Evolutionary conservation across 1,140 invertebrate species (phyloP).

Genomic region (Aricia agestis): DNA sequence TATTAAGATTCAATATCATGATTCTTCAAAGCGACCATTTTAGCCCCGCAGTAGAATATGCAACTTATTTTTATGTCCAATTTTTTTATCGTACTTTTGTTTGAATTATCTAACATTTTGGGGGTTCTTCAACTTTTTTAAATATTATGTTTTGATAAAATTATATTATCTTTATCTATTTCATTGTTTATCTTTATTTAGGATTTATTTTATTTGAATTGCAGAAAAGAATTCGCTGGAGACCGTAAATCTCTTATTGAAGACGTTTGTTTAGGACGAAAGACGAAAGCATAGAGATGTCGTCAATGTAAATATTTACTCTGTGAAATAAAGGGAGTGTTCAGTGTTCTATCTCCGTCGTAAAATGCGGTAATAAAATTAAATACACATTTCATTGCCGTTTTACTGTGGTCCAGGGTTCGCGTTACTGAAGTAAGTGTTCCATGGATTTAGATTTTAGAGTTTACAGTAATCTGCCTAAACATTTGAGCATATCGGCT

Average conservation of each 20-base stretch:
- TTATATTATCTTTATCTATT: neutral
- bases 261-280: constrained; percentile 38
- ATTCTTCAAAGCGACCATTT: too few relatives aligned
- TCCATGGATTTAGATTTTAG: neutral
- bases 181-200: neutral
- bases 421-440: constrained; percentile 27
- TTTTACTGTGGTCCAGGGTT: constrained; percentile 31
- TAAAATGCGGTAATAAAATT: constrained; percentile 37
- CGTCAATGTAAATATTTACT: constrained; percentile 45
- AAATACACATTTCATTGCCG: constrained; percentile 34
- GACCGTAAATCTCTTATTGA: constrained; percentile 35
- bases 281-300: constrained; percentile 36
- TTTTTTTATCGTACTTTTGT: too few relatives aligned
- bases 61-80: too few relatives aligned
- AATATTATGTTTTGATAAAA: constrained; percentile 4
- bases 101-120: too few relatives aligned
- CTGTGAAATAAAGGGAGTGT: constrained; percentile 39
- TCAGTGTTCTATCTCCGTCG: constrained; percentile 40
- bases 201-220: constrained; percentile 11
- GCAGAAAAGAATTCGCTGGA: constrained; percentile 3
- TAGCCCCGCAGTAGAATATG: too few relatives aligned
- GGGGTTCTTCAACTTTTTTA: neutral
- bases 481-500: neutral
- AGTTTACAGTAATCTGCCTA: neutral
- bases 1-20: too few relatives aligned